These are phyloP conservation scores for Solea senegalensis DNA, from an alignment of 2,113 vertebrate genomes.

Conservation along the genomic window DNA sequence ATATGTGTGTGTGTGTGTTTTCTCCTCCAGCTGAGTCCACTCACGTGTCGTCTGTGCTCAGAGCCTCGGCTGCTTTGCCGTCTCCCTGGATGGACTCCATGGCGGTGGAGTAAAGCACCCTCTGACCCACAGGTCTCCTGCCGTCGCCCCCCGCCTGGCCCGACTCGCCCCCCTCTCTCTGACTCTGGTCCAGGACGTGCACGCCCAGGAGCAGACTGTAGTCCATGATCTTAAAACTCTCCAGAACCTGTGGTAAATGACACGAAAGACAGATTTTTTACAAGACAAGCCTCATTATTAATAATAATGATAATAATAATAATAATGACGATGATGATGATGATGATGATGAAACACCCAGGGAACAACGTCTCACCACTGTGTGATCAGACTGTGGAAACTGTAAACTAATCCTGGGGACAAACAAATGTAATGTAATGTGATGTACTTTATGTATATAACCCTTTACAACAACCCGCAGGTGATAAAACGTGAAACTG, in stretches of 20 bases:
- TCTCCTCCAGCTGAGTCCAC: constrained; percentile 61
- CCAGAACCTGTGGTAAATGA: constrained; percentile 86
- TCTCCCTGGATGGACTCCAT: constrained; percentile 99
- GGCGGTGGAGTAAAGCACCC: constrained; percentile 96
- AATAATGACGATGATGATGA: no score
- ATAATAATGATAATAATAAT: not conserved
- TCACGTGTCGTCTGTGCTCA: constrained; percentile 91
- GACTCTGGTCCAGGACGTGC: constrained; percentile 87
- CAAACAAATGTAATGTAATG: no score
- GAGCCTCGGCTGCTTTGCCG: constrained; percentile 87
- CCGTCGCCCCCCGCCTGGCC: constrained; percentile 83
- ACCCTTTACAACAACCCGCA: not conserved
- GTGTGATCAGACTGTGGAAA: no score
- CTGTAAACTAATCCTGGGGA: no score
- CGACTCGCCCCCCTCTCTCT: constrained; percentile 86
- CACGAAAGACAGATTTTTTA: not conserved
- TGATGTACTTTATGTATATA: no score
- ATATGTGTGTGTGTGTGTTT: constrained; percentile 19
- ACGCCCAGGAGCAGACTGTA: constrained; percentile 96
- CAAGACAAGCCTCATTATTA: not conserved
- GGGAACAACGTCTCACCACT: no score
- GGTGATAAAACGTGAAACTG: not conserved
- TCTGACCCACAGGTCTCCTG: constrained; percentile 88
- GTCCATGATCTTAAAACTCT: constrained; percentile 99
- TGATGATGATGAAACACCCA: no score